Base-by-base conservation (phyloP, 2,888 invertebrate species). In the Drosophila mimetica region DNA sequence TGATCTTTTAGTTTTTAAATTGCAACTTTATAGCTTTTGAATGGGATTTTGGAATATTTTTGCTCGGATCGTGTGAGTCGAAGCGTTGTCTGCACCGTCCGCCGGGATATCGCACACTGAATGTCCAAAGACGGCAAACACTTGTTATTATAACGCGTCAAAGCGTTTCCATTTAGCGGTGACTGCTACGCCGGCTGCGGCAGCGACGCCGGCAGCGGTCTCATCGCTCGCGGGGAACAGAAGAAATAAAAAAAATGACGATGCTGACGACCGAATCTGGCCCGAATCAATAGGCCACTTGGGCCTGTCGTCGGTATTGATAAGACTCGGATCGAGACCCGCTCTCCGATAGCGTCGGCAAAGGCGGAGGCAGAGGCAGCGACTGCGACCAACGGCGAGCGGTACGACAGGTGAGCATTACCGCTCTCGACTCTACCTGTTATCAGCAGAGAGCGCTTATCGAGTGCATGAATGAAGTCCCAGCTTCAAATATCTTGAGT, bases 101-200 rank as follows among this genome's bases (percentile, higher is more conserved):
- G 90, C 90, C 90, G 88, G 88, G 88, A 86, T 90, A 89, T 88
- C 86, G 89, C 82, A 87, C 85, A 91, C 91, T 91, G 91, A 91
- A 85, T 90, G 86, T 82, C 88, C 83, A 83, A 89, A 88, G 87
- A 83, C 89, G 87, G 80, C 85, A 86, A 86, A 80, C 88, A 86
- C 89, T 90, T 88, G 87, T 89, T 91, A 91, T 90, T 90, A 90
- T 90, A 90, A 89, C 79, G 89, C 87, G 83, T 78, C 86, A 86
- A 86, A 86, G 78, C 85, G 82, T 77, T 82, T 82, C 64, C 74
- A 79, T 60, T 80, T 71, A 76, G 69, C 78, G 75, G 60, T 69
- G 72, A 28, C 58, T 46, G 52, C 57, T 52, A 34, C 71, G 57
- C 8, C 71, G 63, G 14, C 77, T 41, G 55, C 69, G 65, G 50